phyloP scores from a whole-genome alignment of 1,140 invertebrate genomes.

The Archivesica marissinica region DNA sequence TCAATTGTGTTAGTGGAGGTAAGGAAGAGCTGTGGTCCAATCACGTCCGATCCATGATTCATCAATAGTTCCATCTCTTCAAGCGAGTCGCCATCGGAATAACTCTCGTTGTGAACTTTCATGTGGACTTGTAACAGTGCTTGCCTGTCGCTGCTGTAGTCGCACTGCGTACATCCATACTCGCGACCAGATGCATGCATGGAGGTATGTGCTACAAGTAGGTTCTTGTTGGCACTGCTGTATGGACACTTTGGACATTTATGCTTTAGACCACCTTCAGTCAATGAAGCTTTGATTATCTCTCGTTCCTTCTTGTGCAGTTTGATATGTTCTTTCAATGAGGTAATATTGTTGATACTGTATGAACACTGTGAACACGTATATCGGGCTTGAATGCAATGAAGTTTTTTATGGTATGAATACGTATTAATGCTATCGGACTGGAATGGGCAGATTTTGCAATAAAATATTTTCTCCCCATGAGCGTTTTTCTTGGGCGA shows the following conservation, averaged over 20 bases:
- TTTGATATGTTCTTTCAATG: constrained; percentile 76
- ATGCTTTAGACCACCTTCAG: constrained; percentile 15
- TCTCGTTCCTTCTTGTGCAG: constrained; percentile 70
- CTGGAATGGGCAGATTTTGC: constrained; percentile 79
- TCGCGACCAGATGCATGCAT: constrained; percentile 68
- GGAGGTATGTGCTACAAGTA: constrained; percentile 68
- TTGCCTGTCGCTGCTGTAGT: constrained; percentile 68
- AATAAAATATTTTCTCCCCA: constrained; percentile 73
- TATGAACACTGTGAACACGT: constrained; percentile 78
- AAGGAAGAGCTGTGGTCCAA: constrained; percentile 68
- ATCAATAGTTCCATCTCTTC: constrained; percentile 54
- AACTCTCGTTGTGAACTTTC: constrained; percentile 64
- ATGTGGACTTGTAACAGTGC: constrained; percentile 57
- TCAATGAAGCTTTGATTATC: not conserved
- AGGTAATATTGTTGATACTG: constrained; percentile 73
- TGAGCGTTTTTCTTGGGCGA: not conserved
- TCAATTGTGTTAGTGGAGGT: constrained; percentile 61
- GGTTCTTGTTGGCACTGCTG: constrained; percentile 52
- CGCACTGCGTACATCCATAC: constrained; percentile 69
- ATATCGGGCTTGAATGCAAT: constrained; percentile 74
- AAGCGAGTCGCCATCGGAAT: constrained; percentile 22
- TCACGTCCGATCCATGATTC: constrained; percentile 61
- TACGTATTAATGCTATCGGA: constrained; percentile 77
- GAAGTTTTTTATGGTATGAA: constrained; percentile 77
- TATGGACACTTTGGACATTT: constrained; percentile 70